These are phyloP conservation scores for Venustaconcha ellipsiformis DNA, from an alignment of 1,140 invertebrate genomes.

Conservation along the genomic window DNA sequence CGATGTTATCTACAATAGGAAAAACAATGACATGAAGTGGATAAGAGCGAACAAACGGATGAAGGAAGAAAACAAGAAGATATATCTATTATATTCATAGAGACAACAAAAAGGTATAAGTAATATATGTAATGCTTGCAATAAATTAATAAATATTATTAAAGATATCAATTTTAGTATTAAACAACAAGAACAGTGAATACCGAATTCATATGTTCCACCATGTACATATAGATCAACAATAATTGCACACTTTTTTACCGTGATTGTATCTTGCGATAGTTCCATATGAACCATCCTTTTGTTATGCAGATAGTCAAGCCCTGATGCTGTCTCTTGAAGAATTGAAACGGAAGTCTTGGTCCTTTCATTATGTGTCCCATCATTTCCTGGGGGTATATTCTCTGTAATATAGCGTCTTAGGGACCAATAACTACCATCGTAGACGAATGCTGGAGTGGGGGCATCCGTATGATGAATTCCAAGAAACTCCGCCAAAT, in stretches of 20 bases:
- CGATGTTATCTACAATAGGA: slow-evolving; percentile 30
- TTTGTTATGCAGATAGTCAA: slow-evolving; percentile 49
- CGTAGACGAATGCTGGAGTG: slow-evolving; percentile 40
- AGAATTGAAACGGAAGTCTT: slow-evolving; percentile 6
- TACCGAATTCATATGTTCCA: neutral
- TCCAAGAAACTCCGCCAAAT: slow-evolving; percentile 40
- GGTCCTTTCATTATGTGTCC: slow-evolving; percentile 5
- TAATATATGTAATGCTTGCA: too few species aligned
- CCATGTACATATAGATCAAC: neutral
- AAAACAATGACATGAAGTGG: neutral
- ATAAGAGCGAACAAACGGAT: too few species aligned
- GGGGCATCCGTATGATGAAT: slow-evolving; percentile 37
- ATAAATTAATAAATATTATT: too few species aligned
- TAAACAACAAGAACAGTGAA: too few species aligned
- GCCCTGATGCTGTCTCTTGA: slow-evolving; percentile 25
- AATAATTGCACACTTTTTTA: slow-evolving; percentile 4
- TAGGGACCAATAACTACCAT: slow-evolving; percentile 36
- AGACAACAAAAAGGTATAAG: too few species aligned
- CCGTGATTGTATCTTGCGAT: slow-evolving; percentile 51
- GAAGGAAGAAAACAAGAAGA: too few species aligned
- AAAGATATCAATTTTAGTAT: too few species aligned
- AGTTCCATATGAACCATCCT: slow-evolving; percentile 56
- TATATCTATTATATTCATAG: too few species aligned
- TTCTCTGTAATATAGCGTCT: slow-evolving; percentile 18
- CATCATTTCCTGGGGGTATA: slow-evolving; percentile 22